These are phyloP conservation scores for Danio kyathit DNA, from an alignment of 2,797 vertebrate genomes.

Conservation along the genomic window DNA sequence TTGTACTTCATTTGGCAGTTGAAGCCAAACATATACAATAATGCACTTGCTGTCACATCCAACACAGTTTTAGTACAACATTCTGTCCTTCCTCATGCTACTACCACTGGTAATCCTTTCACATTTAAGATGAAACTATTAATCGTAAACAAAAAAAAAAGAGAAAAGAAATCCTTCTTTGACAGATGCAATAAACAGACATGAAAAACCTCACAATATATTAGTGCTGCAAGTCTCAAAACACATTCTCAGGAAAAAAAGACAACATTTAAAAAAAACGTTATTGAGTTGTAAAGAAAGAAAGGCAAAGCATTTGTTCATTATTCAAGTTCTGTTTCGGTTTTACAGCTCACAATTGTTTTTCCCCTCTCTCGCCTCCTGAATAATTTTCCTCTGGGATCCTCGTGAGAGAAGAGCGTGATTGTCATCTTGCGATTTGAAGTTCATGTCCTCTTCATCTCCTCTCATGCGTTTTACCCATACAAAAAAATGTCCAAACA, in stretches of 20 bases:
- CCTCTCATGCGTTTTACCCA: constrained; percentile 70
- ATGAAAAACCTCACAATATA: constrained; percentile 75
- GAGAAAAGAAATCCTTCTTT: constrained; percentile 46
- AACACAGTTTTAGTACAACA: constrained; percentile 69
- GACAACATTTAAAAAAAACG: constrained; percentile 57
- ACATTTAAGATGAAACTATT: constrained; percentile 47
- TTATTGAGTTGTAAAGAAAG: constrained; percentile 68
- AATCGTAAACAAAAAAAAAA: constrained; percentile 65
- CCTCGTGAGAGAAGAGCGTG: constrained; percentile 71
- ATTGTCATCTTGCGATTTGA: constrained; percentile 81
- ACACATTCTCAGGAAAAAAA: constrained; percentile 67
- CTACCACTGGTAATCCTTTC: constrained; percentile 37
- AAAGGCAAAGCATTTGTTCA: constrained; percentile 73
- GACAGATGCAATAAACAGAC: constrained; percentile 68
- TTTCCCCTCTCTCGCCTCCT: constrained; percentile 58
- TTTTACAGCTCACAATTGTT: constrained; percentile 67
- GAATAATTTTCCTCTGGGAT: constrained; percentile 63
- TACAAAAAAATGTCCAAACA: constrained; percentile 70
- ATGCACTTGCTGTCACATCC: constrained; percentile 83
- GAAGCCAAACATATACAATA: constrained; percentile 66
- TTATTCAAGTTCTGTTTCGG: constrained; percentile 61
- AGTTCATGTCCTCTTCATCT: constrained; percentile 68
- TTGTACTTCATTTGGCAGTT: constrained; percentile 74
- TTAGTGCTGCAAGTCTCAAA: constrained; percentile 67
- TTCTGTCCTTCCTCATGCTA: constrained; percentile 71